Evolutionary conservation across 2,113 vertebrate species (phyloP).

Genomic region (Pelodiscus sinensis): DNA sequence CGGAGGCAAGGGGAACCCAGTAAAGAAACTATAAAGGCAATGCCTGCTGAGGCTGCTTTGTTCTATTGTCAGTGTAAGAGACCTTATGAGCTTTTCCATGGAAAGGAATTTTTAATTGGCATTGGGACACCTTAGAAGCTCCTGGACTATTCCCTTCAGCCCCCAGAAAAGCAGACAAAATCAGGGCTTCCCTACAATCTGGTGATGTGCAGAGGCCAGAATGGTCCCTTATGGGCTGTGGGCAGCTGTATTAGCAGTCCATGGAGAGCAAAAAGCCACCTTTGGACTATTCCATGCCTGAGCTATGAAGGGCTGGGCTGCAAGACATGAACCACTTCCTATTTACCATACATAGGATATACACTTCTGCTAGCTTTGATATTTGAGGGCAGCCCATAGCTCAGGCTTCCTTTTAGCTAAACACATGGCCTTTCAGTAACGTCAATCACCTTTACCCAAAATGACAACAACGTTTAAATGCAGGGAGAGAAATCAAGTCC

Average conservation of each 20-base stretch:
- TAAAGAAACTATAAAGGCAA: background rate
- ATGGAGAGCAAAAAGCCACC: background rate
- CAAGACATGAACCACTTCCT: fast-evolving
- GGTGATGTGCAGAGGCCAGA: background rate
- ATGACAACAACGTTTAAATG: background rate
- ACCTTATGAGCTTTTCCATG: background rate
- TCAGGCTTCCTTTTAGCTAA: background rate
- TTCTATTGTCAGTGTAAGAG: background rate
- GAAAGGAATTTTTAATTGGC: background rate
- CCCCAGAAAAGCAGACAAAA: fast-evolving
- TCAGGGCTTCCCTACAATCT: background rate
- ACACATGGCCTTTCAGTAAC: background rate
- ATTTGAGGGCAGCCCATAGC: background rate
- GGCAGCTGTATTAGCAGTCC: fast-evolving
- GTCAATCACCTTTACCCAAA: background rate
- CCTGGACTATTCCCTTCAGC: background rate
- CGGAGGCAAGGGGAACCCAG: background rate
- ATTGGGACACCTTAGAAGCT: background rate
- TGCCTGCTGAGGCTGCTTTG: background rate
- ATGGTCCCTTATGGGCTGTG: background rate
- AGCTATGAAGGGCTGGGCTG: background rate
- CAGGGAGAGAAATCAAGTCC: background rate
- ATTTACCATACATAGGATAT: background rate
- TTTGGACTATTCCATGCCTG: background rate
- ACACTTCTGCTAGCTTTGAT: background rate